Base-by-base conservation (phyloP, 2,797 vertebrate genomes). In the Neosalanx taihuensis region DNA sequence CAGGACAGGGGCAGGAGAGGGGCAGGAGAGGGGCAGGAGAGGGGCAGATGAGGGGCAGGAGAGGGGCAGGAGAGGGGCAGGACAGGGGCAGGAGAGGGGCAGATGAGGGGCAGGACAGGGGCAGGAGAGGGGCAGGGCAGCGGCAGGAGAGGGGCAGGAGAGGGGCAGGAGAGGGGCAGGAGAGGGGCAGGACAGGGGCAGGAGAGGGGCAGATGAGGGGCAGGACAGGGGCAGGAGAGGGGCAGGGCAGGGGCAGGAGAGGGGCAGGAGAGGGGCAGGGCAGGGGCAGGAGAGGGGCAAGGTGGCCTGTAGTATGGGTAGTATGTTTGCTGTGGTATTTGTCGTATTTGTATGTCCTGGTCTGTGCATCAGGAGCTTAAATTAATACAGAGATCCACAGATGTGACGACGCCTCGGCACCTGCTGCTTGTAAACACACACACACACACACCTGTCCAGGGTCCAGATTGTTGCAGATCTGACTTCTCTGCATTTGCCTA, bases 401-500 rank as follows among this genome's bases (percentile, higher is more conserved):
- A 63, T 17, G 35, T 69, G 75, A 72, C 12, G 0, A 53, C 30
- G 23, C 65, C 35, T 76, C 33, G 72, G 80, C 83, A 88, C 86
- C 88, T 88, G 84, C 76, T 58, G 51, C 68, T 18, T 41, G 7
- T 37, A 53, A 64, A 60, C 56, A 67, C 41, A 61, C 49, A 60
- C 56, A 67, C 41, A 61, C 49, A 69, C 62, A 80, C 58, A 69
- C 58, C 75, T 80, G 80, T 76, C 74, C 13, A 46, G 7, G 41
- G 41, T 46, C 41, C 41, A 79, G 74, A 3, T 70, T 82, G 23
- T 26, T 84, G 82, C 85, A 85, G 84, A 78, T 82, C 81, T 10
- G 70, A 35, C 12, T 51, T n/a, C 37, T 68, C 33, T 60, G 70
- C 20, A 59, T 85, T 84, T 87, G 78, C 79, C 86, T 89, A 89